phyloP scores from a whole-genome alignment of 2,113 vertebrate species.

The Trogon surrucura region DNA sequence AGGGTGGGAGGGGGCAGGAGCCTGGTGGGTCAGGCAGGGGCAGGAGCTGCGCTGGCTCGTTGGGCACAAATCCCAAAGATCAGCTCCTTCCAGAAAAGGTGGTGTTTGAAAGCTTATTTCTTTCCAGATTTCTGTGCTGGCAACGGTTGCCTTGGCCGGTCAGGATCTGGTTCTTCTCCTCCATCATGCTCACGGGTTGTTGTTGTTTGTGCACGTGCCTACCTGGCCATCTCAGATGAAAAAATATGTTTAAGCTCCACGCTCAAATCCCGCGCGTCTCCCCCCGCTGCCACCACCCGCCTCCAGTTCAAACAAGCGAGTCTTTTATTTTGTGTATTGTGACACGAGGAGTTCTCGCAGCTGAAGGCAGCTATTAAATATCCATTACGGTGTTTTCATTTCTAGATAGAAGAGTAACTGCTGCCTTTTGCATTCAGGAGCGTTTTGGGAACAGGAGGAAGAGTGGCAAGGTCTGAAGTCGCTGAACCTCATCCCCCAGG shows the following conservation, averaged over 20 bases:
- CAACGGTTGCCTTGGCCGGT: accelerated
- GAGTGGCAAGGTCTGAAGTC: background rate
- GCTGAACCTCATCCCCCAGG: background rate
- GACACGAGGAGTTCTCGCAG: background rate
- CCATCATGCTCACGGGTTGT: accelerated
- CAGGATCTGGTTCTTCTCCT: background rate
- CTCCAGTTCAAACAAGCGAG: background rate
- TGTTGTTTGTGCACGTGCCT: accelerated
- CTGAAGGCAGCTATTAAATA: background rate
- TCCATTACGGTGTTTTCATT: background rate
- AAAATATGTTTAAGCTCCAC: background rate
- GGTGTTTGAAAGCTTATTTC: accelerated
- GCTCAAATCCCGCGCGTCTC: background rate
- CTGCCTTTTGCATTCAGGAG: background rate
- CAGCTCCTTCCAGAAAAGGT: background rate
- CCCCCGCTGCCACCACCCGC: background rate
- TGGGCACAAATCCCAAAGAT: background rate
- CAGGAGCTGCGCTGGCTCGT: too few species aligned
- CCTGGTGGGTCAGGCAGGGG: too few species aligned
- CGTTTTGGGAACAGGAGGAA: background rate
- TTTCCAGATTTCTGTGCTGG: background rate
- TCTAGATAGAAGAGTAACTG: background rate
- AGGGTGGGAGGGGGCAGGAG: too few species aligned
- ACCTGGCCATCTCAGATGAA: background rate
- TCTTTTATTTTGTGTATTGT: too few species aligned